These are phyloP conservation scores for Plumapathes pennacea DNA, from an alignment of 92 coral and sea anemone genomes.

Conservation along the genomic window DNA sequence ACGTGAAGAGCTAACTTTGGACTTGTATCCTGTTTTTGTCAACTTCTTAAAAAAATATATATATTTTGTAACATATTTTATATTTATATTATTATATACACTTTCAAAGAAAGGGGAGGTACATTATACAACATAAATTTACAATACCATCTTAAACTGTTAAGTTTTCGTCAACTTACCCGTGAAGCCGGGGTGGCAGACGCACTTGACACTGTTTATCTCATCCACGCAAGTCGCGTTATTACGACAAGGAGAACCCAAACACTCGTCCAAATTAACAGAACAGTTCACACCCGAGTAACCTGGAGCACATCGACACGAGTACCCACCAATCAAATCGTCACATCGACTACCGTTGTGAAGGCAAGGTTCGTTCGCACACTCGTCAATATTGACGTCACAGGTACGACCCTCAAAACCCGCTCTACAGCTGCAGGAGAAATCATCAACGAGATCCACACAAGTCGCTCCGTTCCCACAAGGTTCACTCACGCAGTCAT, in stretches of 20 bases:
- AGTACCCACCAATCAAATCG: constrained; percentile 51
- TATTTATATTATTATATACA: too few species aligned
- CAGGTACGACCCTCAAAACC: constrained; percentile 80
- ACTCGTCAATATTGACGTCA: constrained; percentile 72
- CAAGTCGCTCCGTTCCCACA: constrained; percentile 73
- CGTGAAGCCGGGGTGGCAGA: constrained; percentile 60
- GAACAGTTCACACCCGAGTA: constrained; percentile 76
- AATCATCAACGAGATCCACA: constrained; percentile 64
- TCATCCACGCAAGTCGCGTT: constrained; percentile 67
- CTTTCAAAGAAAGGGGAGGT: too few species aligned
- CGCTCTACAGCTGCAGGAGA: constrained; percentile 55
- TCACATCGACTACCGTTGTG: constrained; percentile 68
- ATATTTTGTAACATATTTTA: too few species aligned
- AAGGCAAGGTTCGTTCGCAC: constrained; percentile 54
- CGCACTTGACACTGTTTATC: constrained; percentile 46
- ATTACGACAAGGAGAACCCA: constrained; percentile 45
- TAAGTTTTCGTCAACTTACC: constrained; percentile 30
- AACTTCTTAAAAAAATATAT: too few species aligned
- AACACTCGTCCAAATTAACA: constrained; percentile 66
- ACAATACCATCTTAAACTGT: too few species aligned
- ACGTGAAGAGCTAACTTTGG: too few species aligned
- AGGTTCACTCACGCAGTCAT: constrained; percentile 63
- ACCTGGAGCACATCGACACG: constrained; percentile 62
- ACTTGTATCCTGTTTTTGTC: too few species aligned
- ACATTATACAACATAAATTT: too few species aligned